phyloP scores from a whole-genome alignment of 2,888 invertebrate species.

The Hirtodrosophila histrioides region DNA sequence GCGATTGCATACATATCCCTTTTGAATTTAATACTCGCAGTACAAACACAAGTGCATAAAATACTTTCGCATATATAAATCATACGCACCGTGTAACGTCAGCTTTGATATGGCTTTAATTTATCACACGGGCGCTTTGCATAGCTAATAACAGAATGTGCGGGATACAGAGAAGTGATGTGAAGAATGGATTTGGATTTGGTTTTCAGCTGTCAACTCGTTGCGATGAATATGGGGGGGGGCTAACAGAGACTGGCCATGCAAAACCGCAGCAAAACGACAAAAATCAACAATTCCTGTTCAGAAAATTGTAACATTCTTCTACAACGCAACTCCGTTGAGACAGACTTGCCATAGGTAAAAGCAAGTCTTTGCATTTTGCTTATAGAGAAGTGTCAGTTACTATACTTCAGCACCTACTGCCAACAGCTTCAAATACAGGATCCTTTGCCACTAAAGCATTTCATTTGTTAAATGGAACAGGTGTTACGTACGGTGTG shows the following conservation, averaged over 20 bases:
- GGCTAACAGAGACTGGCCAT: background rate
- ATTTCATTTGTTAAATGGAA: slow-evolving; percentile 64
- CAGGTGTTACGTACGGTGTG: slow-evolving; percentile 14
- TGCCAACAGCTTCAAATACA: slow-evolving; percentile 1
- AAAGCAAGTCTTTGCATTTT: background rate
- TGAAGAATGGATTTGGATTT: slow-evolving; percentile 1
- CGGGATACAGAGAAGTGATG: background rate
- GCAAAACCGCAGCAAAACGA: too few relatives aligned
- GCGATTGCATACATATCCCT: background rate
- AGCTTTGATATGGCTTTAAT: slow-evolving; percentile 20
- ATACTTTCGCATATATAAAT: slow-evolving; percentile 23
- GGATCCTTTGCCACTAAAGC: slow-evolving; percentile 29
- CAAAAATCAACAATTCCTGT: background rate
- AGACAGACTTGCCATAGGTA: too few relatives aligned
- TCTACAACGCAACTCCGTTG: too few relatives aligned
- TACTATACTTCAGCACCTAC: background rate
- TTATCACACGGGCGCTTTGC: slow-evolving; percentile 24
- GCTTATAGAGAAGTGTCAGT: background rate
- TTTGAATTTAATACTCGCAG: background rate
- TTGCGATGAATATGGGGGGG: background rate
- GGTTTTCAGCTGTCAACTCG: background rate
- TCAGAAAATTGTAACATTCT: background rate
- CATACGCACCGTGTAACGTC: slow-evolving; percentile 40
- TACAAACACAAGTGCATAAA: background rate
- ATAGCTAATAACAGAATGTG: slow-evolving; percentile 11